phyloP scores from a whole-genome alignment of 2,888 invertebrate species.

The Drosophila aldrichi region DNA sequence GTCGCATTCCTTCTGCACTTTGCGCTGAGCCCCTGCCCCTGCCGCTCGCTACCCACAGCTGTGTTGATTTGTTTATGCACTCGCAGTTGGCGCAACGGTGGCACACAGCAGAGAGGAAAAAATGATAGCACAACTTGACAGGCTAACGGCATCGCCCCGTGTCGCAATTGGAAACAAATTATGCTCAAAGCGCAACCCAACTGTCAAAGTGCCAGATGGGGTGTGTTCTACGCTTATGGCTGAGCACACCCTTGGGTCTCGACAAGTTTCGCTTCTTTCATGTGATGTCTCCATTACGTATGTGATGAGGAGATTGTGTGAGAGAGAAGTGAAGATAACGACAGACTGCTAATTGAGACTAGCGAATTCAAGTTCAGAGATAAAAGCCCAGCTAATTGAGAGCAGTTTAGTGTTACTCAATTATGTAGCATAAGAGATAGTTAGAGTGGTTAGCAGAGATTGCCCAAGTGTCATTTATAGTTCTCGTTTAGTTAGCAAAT shows the following conservation, averaged over 20 bases:
- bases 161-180: slow-evolving; percentile 79
- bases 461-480: neutral
- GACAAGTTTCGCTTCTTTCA: slow-evolving; percentile 23
- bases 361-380: slow-evolving; percentile 42
- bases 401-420: neutral
- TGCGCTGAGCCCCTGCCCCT: neutral
- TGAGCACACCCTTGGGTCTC: slow-evolving; percentile 43
- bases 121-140: slow-evolving; percentile 52
- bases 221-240: slow-evolving; percentile 5
- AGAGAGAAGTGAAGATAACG: neutral
- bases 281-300: slow-evolving; percentile 46
- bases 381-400: slow-evolving; percentile 1
- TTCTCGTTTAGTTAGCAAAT: neutral
- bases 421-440: neutral
- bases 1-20: slow-evolving; percentile 31
- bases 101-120: slow-evolving; percentile 7
- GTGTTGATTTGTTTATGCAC: slow-evolving; percentile 74
- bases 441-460: neutral
- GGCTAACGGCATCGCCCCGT: slow-evolving; percentile 45
- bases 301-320: slow-evolving; percentile 27
- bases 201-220: slow-evolving; percentile 53
- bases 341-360: neutral
- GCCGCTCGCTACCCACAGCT: slow-evolving; percentile 1
- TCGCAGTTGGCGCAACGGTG: slow-evolving; percentile 39
- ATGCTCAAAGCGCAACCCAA: slow-evolving; percentile 73